These are phyloP conservation scores for Trachelus troglodyta DNA, from an alignment of 2,888 invertebrate species.

Conservation along the genomic window DNA sequence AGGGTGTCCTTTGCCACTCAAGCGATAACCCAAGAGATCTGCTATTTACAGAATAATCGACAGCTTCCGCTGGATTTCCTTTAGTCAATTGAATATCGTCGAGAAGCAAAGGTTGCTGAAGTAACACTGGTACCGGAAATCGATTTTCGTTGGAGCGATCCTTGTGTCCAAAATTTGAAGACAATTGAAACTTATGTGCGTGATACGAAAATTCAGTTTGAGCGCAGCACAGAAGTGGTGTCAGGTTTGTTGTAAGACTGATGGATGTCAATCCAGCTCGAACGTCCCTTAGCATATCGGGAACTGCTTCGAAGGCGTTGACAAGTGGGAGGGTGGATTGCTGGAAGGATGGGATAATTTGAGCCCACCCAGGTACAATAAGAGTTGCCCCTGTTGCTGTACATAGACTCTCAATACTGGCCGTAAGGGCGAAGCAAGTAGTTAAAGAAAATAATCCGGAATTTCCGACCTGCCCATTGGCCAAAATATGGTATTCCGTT, in stretches of 20 bases:
- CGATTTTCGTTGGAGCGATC: not conserved
- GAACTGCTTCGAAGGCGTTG: conserved; percentile 26
- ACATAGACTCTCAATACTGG: not conserved
- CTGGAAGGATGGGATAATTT: conserved; percentile 16
- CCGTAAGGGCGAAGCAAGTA: conserved; percentile 21
- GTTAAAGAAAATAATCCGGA: conserved; percentile 12
- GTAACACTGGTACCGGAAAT: not conserved
- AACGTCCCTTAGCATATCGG: conserved; percentile 23
- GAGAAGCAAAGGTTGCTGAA: not conserved
- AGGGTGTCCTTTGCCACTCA: not conserved
- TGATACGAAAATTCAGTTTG: conserved; percentile 23
- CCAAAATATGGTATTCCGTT: conserved; percentile 11
- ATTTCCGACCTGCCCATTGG: conserved; percentile 8
- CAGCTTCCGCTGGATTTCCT: not conserved
- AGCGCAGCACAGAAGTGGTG: conserved; percentile 12
- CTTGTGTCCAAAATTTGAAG: not conserved
- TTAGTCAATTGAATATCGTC: not conserved
- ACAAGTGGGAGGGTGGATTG: conserved; percentile 15
- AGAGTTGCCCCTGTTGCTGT: not conserved
- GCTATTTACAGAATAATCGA: not conserved
- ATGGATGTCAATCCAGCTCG: conserved; percentile 14
- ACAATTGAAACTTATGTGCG: not conserved
- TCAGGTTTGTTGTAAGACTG: conserved; percentile 5
- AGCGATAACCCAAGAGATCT: not conserved
- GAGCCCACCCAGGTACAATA: conserved; percentile 3